A percentile compares a stretch with the other conserved stretches of the same genome.
Evolutionary conservation across 2,113 vertebrate genomes (phyloP).

Genomic region (Dasyurus viverrinus): DNA sequence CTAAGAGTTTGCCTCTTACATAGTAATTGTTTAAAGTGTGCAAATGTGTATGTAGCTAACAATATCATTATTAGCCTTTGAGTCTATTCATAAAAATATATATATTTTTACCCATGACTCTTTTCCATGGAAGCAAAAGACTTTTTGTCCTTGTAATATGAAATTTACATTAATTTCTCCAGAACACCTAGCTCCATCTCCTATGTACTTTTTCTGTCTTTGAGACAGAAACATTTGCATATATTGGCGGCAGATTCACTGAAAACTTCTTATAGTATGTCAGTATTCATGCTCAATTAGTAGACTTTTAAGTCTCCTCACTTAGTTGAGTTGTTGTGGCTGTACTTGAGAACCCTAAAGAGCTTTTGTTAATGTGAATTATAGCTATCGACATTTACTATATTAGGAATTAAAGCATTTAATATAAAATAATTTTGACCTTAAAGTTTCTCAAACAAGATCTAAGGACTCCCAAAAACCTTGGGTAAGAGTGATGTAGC

Average conservation of each 20-base stretch:
- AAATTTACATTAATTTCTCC: background rate
- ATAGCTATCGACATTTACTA: background rate
- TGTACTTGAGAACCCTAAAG: background rate
- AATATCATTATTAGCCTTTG: background rate
- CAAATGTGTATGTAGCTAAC: background rate
- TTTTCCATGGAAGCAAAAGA: background rate
- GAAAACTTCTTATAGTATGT: constrained; percentile 22
- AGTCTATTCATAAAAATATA: background rate
- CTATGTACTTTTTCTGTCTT: constrained; percentile 1
- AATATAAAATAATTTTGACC: background rate
- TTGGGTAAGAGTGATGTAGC: background rate
- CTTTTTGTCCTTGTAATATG: background rate
- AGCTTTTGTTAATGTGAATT: background rate
- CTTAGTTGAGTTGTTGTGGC: background rate
- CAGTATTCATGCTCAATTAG: background rate
- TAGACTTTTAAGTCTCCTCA: background rate
- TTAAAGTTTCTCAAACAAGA: background rate
- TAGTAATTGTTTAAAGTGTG: background rate
- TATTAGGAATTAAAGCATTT: background rate
- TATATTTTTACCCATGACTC: background rate
- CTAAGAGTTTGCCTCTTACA: background rate
- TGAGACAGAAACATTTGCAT: constrained; percentile 33
- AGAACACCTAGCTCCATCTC: background rate
- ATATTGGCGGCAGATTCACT: constrained; percentile 2
- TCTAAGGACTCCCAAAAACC: background rate